phyloP scores from a whole-genome alignment of 2,113 vertebrate species.

The Arvicanthis niloticus region DNA sequence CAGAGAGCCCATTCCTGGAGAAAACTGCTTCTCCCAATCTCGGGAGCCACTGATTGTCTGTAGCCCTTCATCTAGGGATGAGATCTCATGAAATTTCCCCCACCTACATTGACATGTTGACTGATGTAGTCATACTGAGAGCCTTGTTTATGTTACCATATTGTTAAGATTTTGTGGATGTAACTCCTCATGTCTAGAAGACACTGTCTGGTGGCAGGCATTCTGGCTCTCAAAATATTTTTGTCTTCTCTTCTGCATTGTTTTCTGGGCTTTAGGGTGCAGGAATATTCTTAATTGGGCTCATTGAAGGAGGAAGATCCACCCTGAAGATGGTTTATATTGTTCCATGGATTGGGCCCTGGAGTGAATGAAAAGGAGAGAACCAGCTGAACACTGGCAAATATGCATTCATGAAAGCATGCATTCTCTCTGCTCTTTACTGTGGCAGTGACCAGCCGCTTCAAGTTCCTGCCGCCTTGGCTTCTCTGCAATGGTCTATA shows the following conservation, averaged over 20 bases:
- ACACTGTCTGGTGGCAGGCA: not conserved
- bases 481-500: not conserved
- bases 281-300: not conserved
- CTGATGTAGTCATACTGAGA: not conserved
- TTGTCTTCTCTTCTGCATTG: not conserved
- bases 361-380: not conserved
- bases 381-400: not conserved
- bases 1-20: not conserved
- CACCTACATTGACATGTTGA: no score
- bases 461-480: not conserved
- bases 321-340: not conserved
- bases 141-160: not conserved
- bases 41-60: not conserved
- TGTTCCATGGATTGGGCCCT: not conserved
- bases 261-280: not conserved
- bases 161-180: not conserved
- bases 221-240: not conserved
- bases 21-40: not conserved
- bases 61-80: not conserved
- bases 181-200: not conserved
- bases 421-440: not conserved
- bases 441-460: not conserved
- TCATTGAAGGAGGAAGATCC: not conserved
- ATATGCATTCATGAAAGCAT: not conserved
- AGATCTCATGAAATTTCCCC: not conserved